Base-by-base conservation (phyloP, 1,140 invertebrate genomes). In the Bradynema listronoti region DNA sequence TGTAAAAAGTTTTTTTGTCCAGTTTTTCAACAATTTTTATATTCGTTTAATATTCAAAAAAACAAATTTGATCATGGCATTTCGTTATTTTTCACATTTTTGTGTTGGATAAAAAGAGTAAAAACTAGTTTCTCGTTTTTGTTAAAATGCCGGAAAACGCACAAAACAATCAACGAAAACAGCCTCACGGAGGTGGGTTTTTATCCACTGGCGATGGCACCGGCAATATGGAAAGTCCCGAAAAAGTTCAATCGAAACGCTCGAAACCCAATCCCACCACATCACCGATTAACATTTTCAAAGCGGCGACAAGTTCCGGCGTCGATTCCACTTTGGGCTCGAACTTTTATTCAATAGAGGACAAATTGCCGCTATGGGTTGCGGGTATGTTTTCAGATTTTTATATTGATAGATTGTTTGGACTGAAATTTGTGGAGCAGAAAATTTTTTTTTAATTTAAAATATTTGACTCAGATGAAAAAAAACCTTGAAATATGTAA, bases 321-420 rank as follows among this genome's bases (percentile, higher is more conserved):
- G 34, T 50, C 4, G 29, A 25, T 24, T 32, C 5, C 16, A 29
- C 3, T 9, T 50, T 50, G 16, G 27, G 16, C 16, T 50, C 11
- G 19, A 39, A 19, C 11, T 39, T 11, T 39, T 11, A 39, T 39
- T 11, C 36, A 39, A n/a, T n/a, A n/a, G 47, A 24, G 9, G 47
- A 29, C 29, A 50, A 25, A 24, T n/a, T 50, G 3, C 47, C 47
- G 4, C 19, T 50, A 3, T 50, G 47, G 47, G 47, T 50, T 4
- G 47, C 47, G 16, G 47, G 47, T 50, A 4, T 30, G 16, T 24
- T 50, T 39, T 39, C 36, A 39, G 11, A 39, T 39, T 11, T 11
- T 39, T 39, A 11, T 39, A 11, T 39, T 39, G 11, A 19, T 39
- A 39, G 11, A 39, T 11, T 39, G 36, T 39, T 39, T 39, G 36